phyloP scores from a whole-genome alignment of 2,888 invertebrate genomes.

The Cerceris rybyensis region DNA sequence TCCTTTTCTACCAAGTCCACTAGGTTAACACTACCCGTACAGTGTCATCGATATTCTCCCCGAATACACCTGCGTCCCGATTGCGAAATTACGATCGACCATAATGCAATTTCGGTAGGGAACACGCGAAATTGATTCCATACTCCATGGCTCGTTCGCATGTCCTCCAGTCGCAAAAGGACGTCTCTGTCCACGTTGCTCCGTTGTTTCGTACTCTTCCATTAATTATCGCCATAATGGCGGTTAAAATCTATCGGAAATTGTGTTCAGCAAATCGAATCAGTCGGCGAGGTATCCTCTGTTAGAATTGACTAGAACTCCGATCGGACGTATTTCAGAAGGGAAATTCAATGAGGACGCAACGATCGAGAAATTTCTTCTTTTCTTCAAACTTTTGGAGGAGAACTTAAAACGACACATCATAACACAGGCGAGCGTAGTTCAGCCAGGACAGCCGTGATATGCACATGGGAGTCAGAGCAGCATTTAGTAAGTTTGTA shows the following conservation, averaged over 20 bases:
- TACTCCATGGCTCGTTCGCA: conserved; percentile 20
- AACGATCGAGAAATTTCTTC: too few species aligned
- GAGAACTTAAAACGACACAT: too few species aligned
- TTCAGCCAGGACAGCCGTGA: too few species aligned
- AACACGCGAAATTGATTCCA: conserved; percentile 62
- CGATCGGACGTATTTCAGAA: not conserved
- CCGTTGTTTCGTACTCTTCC: conserved; percentile 36
- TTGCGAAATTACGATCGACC: conserved; percentile 74
- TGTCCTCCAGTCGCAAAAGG: conserved; percentile 23
- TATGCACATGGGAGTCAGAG: too few species aligned
- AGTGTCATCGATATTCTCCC: conserved; percentile 65
- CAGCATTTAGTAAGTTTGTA: too few species aligned
- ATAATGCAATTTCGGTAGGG: conserved; percentile 68
- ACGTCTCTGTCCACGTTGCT: not conserved
- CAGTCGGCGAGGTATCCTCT: not conserved
- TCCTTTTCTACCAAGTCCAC: not conserved
- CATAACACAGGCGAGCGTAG: too few species aligned
- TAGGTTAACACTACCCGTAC: conserved; percentile 35
- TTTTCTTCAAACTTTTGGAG: too few species aligned
- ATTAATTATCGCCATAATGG: conserved; percentile 49
- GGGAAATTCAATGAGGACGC: too few species aligned
- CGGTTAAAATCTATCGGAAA: not conserved
- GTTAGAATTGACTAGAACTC: too few species aligned
- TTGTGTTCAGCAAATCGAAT: not conserved
- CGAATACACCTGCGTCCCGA: conserved; percentile 74